Evolutionary conservation across 2,888 invertebrate species (phyloP).

Genomic region (Eretmocerus hayati): DNA sequence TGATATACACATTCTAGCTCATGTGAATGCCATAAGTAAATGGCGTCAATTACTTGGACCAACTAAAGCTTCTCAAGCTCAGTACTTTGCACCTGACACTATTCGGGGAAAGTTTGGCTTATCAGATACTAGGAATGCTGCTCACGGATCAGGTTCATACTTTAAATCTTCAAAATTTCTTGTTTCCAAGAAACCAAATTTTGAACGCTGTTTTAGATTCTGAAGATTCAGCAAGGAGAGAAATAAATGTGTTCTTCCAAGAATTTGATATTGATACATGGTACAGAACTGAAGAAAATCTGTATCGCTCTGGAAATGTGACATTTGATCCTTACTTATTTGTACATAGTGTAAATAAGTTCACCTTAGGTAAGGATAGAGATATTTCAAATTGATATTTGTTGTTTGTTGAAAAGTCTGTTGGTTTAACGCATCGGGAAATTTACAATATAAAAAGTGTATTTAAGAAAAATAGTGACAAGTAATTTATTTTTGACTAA

Average conservation of each 20-base stretch:
- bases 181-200: background rate
- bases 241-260: slow-evolving; percentile 80
- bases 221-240: slow-evolving; percentile 62
- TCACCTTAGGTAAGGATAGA: slow-evolving; percentile 4
- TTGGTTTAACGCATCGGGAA: too few relatives aligned
- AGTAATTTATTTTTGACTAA: slow-evolving; percentile 13
- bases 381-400: background rate
- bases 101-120: slow-evolving; percentile 81
- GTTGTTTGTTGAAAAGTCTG: background rate
- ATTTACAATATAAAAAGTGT: too few relatives aligned
- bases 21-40: slow-evolving; percentile 64
- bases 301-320: slow-evolving; percentile 46
- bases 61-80: slow-evolving; percentile 77
- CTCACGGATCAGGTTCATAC: slow-evolving; percentile 79
- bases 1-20: slow-evolving; percentile 70
- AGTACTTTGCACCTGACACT: slow-evolving; percentile 68
- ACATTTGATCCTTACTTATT: slow-evolving; percentile 53
- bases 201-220: slow-evolving; percentile 59
- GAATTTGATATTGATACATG: slow-evolving; percentile 66
- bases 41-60: slow-evolving; percentile 88
- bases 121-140: slow-evolving; percentile 90
- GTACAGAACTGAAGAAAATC: slow-evolving; percentile 54
- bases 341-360: slow-evolving; percentile 47
- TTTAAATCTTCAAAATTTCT: background rate
- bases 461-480: slow-evolving; percentile 19